Evolutionary conservation across 2,797 vertebrate species (phyloP).

Genomic region (Rhinophrynus dorsalis): DNA sequence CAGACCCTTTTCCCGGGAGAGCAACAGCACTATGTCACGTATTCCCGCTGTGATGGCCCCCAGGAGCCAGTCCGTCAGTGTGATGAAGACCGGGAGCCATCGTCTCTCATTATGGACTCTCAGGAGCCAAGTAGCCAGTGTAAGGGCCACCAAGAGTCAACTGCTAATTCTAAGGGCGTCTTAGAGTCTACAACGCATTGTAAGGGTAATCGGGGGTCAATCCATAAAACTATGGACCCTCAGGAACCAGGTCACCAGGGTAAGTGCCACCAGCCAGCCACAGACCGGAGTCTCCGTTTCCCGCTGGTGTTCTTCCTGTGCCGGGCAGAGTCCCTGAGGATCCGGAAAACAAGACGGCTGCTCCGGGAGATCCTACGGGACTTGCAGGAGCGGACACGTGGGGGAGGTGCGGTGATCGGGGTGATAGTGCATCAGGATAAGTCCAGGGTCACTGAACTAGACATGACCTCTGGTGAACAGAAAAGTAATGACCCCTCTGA

Average conservation of each 20-base stretch:
- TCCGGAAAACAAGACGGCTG: conserved; percentile 44
- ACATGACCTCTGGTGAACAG: too few species aligned
- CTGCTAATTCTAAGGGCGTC: too few species aligned
- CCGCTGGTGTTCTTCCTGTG: conserved; percentile 63
- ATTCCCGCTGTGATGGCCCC: neutral
- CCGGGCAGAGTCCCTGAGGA: conserved; percentile 46
- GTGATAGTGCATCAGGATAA: conserved; percentile 51
- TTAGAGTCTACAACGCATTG: too few species aligned
- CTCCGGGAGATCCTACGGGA: conserved; percentile 69
- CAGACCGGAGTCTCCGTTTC: conserved; percentile 45
- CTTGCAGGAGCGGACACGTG: conserved; percentile 54
- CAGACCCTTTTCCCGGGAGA: conserved; percentile 55
- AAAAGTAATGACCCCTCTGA: neutral
- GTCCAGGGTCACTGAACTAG: conserved; percentile 31
- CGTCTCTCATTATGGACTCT: conserved; percentile 14
- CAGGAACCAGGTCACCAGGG: neutral
- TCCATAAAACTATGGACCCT: conserved; percentile 15
- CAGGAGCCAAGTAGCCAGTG: neutral
- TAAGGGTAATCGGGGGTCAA: neutral
- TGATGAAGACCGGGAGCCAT: neutral
- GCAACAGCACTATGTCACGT: neutral
- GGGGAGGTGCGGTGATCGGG: conserved; percentile 52
- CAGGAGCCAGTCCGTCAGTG: neutral
- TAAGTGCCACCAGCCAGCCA: neutral
- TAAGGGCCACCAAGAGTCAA: neutral